Conservation (phyloP, 2,888 invertebrate genomes). For the Arctia plantaginis region DNA sequence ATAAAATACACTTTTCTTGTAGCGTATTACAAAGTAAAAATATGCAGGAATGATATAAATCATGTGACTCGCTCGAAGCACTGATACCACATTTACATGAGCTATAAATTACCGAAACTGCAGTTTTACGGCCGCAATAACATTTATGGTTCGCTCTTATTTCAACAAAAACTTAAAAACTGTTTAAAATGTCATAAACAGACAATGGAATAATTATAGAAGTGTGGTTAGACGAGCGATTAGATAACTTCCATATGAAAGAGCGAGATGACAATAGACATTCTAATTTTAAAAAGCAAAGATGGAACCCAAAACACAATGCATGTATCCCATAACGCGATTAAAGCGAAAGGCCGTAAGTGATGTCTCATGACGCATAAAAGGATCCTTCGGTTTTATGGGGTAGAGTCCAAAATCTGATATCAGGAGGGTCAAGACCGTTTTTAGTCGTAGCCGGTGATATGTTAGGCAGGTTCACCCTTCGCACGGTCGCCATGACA, state of each 20-base stretch:
- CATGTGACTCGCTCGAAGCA: conserved; percentile 68
- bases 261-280: conserved; percentile 73
- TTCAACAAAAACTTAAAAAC: conserved; percentile 82
- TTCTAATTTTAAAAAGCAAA: conserved; percentile 86
- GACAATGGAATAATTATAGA: conserved; percentile 80
- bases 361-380: conserved; percentile 65
- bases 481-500: conserved; percentile 81
- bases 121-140: conserved; percentile 82
- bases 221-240: conserved; percentile 72
- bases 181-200: conserved; percentile 83
- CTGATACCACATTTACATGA: conserved; percentile 75
- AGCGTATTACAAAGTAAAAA: conserved; percentile 59
- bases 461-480: conserved; percentile 85
- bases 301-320: conserved; percentile 86
- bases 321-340: conserved; percentile 76
- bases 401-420: conserved; percentile 76
- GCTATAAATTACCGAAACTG: conserved; percentile 82
- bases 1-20: conserved; percentile 28
- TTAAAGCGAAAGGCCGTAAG: conserved; percentile 72
- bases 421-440: conserved; percentile 63
- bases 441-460: conserved; percentile 72
- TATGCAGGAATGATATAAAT: conserved; percentile 68
- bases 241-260: conserved; percentile 51
- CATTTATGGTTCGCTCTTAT: conserved; percentile 80
- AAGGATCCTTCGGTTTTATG: conserved; percentile 69